Evolutionary conservation across 2,888 invertebrate species (phyloP).

Genomic region (Coecobrya sp.): DNA sequence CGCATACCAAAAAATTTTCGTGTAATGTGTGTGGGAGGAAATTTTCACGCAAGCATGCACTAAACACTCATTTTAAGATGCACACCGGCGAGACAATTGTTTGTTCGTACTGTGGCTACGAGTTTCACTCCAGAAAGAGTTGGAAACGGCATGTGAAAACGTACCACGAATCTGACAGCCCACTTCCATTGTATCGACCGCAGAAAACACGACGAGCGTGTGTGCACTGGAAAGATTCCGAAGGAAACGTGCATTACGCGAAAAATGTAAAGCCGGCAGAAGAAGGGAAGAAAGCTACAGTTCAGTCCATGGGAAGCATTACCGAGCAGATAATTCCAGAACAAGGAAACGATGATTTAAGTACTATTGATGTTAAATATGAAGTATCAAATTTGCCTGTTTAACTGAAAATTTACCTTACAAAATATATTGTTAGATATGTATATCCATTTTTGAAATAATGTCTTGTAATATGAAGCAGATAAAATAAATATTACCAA

Average conservation of each 20-base stretch:
- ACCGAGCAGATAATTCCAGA: too few relatives aligned
- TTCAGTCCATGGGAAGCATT: too few relatives aligned
- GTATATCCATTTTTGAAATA: too few relatives aligned
- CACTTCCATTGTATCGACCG: neutral
- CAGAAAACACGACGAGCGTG: neutral
- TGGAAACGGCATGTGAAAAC: neutral
- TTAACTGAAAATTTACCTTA: too few relatives aligned
- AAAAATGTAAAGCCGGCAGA: neutral
- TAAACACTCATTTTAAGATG: neutral
- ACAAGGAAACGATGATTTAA: too few relatives aligned
- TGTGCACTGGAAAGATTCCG: neutral
- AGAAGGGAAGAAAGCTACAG: neutral
- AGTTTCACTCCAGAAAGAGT: neutral
- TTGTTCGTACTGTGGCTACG: constrained; percentile 13
- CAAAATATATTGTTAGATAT: too few relatives aligned
- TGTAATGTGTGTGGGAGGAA: neutral
- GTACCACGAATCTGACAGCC: constrained; percentile 5
- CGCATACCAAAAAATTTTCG: neutral
- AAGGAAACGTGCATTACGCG: neutral
- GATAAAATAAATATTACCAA: too few relatives aligned
- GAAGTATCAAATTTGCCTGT: too few relatives aligned
- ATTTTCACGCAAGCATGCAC: neutral
- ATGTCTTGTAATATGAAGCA: too few relatives aligned
- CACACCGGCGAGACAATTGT: neutral
- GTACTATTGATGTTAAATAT: too few relatives aligned